Evolutionary conservation across 2,888 invertebrate species (phyloP).

Genomic region (Orgyia antiqua): DNA sequence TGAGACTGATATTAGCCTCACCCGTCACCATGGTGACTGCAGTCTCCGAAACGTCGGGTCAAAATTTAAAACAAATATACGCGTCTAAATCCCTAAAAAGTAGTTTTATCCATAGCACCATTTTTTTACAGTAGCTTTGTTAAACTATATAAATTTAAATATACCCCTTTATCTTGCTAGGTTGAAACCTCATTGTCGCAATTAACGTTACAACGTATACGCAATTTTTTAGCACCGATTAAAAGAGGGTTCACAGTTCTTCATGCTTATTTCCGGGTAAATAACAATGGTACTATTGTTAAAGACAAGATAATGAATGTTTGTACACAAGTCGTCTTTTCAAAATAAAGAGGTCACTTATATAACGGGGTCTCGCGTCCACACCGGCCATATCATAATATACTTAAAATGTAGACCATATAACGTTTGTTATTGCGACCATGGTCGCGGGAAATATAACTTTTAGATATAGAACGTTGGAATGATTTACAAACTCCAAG

Average conservation of each 20-base stretch:
- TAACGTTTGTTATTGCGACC: slow-evolving; percentile 20
- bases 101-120: too few species aligned
- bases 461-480: slow-evolving; percentile 29
- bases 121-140: too few species aligned
- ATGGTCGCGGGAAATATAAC: slow-evolving; percentile 23
- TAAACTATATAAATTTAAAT: too few species aligned
- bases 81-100: too few species aligned
- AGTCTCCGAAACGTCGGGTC: too few species aligned
- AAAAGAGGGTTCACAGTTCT: slow-evolving; percentile 8
- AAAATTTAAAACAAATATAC: too few species aligned
- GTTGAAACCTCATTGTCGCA: too few species aligned
- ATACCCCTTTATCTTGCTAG: too few species aligned
- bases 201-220: slow-evolving; percentile 6
- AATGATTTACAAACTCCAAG: slow-evolving; percentile 46
- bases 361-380: slow-evolving; percentile 3
- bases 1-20: too few species aligned
- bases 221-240: slow-evolving; percentile 46
- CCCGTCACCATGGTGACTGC: too few species aligned
- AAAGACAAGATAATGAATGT: background rate
- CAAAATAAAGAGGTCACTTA: slow-evolving; percentile 4
- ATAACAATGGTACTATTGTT: slow-evolving; percentile 59
- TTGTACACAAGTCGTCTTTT: slow-evolving; percentile 2
- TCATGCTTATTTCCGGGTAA: slow-evolving; percentile 44
- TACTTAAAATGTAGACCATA: slow-evolving; percentile 15
- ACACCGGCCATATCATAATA: background rate